Evolutionary conservation across 2,797 vertebrate species (phyloP).

Genomic region (Eulemur albifrons): DNA sequence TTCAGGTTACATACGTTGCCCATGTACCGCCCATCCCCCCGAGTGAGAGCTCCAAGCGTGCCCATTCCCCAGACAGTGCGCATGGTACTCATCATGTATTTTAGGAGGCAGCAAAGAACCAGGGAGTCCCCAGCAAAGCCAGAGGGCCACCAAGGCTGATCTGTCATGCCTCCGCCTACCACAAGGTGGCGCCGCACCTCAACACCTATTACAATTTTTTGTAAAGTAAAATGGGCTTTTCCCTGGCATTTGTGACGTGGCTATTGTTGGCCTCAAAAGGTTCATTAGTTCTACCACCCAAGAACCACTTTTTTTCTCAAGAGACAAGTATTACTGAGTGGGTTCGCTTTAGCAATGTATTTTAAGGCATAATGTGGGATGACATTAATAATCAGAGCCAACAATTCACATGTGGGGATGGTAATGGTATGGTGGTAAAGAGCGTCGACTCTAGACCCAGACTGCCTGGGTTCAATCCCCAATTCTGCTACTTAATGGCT

Average conservation of each 20-base stretch:
- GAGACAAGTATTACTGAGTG: background rate
- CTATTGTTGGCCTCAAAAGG: background rate
- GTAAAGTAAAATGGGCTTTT: background rate
- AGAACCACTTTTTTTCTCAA: background rate
- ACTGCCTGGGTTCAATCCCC: background rate
- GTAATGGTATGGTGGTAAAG: rapidly evolving
- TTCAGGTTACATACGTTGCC: too few relatives aligned
- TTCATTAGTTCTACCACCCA: background rate
- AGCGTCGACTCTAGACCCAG: background rate
- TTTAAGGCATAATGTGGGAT: background rate
- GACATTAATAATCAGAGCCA: background rate
- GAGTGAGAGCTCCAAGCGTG: too few relatives aligned
- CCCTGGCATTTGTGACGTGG: background rate
- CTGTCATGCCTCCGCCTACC: constrained; percentile 6
- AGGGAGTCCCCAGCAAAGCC: background rate
- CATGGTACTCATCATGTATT: background rate
- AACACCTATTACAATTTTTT: background rate
- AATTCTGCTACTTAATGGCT: background rate
- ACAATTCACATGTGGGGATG: background rate
- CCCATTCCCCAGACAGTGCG: too few relatives aligned
- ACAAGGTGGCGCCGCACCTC: constrained; percentile 60
- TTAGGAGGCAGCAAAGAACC: background rate
- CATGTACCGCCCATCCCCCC: too few relatives aligned
- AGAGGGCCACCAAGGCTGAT: background rate
- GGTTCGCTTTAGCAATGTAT: background rate